phyloP scores from a whole-genome alignment of 1,140 invertebrate species.

The Lanistes nyassanus region DNA sequence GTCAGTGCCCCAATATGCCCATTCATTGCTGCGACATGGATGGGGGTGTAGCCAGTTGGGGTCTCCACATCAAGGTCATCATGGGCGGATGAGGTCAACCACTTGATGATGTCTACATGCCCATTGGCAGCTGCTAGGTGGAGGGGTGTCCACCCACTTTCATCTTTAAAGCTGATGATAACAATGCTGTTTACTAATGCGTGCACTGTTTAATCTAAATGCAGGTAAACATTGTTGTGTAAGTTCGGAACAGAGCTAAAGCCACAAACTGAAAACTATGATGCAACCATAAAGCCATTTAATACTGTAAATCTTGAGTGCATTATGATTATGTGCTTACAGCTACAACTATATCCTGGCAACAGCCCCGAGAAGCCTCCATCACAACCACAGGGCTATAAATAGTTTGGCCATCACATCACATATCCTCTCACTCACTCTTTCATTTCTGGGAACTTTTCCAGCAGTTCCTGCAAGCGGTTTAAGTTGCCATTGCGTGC shows the following conservation, averaged over 20 bases:
- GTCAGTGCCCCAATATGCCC: slow-evolving; percentile 63
- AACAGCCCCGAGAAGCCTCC: too few relatives aligned
- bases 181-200: not conserved
- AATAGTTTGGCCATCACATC: not conserved
- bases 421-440: slow-evolving; percentile 43
- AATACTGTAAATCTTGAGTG: too few relatives aligned
- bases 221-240: not conserved
- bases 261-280: not conserved
- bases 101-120: slow-evolving; percentile 58
- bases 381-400: too few relatives aligned
- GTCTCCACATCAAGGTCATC: slow-evolving; percentile 55
- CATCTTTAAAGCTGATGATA: slow-evolving; percentile 52
- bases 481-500: slow-evolving; percentile 50
- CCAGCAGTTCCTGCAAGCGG: slow-evolving; percentile 51
- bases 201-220: not conserved
- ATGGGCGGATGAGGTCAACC: slow-evolving; percentile 45
- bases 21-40: slow-evolving; percentile 65
- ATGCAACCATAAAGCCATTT: too few relatives aligned
- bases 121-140: slow-evolving; percentile 54
- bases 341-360: too few relatives aligned
- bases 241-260: not conserved
- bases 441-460: slow-evolving; percentile 55
- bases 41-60: slow-evolving; percentile 63
- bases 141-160: slow-evolving; percentile 53
- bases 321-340: too few relatives aligned